These are phyloP conservation scores for Ophioninae sp. DNA, from an alignment of 2,888 invertebrate species.

Conservation along the genomic window DNA sequence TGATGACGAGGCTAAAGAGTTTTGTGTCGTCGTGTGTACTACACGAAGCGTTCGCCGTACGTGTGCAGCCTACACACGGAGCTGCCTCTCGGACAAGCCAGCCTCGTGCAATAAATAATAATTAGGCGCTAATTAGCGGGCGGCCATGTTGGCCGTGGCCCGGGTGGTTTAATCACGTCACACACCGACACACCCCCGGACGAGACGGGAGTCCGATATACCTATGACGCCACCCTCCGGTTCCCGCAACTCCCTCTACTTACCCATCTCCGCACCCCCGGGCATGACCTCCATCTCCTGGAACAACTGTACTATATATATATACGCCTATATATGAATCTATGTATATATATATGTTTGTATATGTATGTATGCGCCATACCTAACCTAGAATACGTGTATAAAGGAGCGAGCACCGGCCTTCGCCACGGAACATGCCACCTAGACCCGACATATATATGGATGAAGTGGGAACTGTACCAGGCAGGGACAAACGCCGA, in stretches of 20 bases:
- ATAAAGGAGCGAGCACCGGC: conserved; percentile 24
- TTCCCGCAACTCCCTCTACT: conserved; percentile 44
- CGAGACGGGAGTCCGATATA: conserved; percentile 46
- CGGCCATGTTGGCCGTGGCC: conserved; percentile 74
- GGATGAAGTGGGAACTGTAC: conserved; percentile 39
- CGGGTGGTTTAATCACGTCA: conserved; percentile 75
- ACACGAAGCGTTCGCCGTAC: conserved; percentile 18
- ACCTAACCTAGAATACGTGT: conserved; percentile 38
- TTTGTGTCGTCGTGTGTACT: neutral
- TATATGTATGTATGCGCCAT: neutral
- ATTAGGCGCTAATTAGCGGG: conserved; percentile 79
- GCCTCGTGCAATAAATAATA: conserved; percentile 77
- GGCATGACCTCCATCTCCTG: conserved; percentile 53
- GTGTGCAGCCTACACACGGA: conserved; percentile 1
- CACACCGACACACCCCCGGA: conserved; percentile 68
- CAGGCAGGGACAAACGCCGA: conserved; percentile 52
- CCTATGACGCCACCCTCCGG: conserved; percentile 16
- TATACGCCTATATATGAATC: too few relatives aligned
- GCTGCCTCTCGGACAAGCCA: conserved; percentile 36
- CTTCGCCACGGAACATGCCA: conserved; percentile 63
- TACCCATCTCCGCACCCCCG: conserved; percentile 54
- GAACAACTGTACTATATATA: conserved; percentile 31
- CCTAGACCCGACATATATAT: conserved; percentile 41
- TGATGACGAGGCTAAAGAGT: neutral
- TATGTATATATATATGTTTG: conserved; percentile 6